Percentiles rank a stretch among this genome's conserved stretches.
These are phyloP conservation scores for Limnephilus rhombicus DNA, from an alignment of 2,888 invertebrate species.

Conservation along the genomic window DNA sequence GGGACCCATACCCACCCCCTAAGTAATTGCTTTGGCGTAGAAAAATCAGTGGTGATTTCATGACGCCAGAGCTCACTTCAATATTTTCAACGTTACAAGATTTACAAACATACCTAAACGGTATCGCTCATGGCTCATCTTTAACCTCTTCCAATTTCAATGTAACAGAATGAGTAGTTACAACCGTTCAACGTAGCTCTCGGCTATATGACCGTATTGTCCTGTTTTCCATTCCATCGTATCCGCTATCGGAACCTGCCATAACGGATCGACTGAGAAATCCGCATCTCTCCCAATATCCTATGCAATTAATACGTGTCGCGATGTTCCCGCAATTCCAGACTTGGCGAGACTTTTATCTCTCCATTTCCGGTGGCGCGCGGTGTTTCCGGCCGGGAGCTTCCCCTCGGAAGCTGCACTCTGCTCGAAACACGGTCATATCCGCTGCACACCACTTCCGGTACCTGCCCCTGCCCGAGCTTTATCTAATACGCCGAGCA, in stretches of 20 bases:
- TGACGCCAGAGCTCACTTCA: too few relatives aligned
- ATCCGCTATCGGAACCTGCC: background rate
- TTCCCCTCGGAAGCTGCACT: background rate
- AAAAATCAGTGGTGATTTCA: too few relatives aligned
- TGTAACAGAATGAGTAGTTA: too few relatives aligned
- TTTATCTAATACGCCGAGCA: too few relatives aligned
- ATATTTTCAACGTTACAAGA: too few relatives aligned
- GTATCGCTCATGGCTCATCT: too few relatives aligned
- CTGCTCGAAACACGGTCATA: background rate
- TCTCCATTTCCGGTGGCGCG: background rate
- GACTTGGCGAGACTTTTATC: background rate
- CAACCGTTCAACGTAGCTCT: too few relatives aligned
- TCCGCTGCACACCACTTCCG: conserved; percentile 1
- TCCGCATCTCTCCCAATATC: background rate
- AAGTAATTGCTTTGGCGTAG: too few relatives aligned
- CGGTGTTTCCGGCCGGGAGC: background rate
- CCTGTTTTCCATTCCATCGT: background rate
- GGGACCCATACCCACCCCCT: too few relatives aligned
- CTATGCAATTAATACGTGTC: background rate
- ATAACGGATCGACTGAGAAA: background rate
- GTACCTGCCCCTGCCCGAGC: background rate
- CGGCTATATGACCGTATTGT: too few relatives aligned
- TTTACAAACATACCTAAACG: too few relatives aligned
- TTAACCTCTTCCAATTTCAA: too few relatives aligned
- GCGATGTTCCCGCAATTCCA: background rate